Evolutionary conservation across 2,797 vertebrate species (phyloP).

Genomic region (Peromyscus attwateri): DNA sequence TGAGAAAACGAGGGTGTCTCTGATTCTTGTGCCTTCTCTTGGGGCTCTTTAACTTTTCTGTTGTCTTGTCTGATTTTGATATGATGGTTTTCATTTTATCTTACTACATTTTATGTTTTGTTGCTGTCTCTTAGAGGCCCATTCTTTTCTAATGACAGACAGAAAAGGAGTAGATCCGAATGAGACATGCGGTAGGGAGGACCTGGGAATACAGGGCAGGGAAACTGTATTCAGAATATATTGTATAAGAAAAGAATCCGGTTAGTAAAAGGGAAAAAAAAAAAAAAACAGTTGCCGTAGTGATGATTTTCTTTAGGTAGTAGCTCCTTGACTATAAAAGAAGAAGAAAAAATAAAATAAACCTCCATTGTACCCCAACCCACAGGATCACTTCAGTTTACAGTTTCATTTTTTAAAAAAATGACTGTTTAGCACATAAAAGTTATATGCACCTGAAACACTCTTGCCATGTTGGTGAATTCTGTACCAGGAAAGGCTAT

Average conservation of each 20-base stretch:
- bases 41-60: neutral
- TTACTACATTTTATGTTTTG: neutral
- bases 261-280: neutral
- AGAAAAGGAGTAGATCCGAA: neutral
- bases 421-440: neutral
- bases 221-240: neutral
- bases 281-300: neutral
- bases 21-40: neutral
- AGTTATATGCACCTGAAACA: slow-evolving; percentile 35
- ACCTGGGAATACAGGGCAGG: neutral
- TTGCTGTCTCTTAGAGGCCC: neutral
- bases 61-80: neutral
- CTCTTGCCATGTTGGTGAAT: neutral
- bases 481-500: neutral
- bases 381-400: slow-evolving; percentile 10
- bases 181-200: neutral
- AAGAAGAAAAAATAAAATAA: neutral
- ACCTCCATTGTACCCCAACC: neutral
- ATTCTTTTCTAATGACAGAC: neutral
- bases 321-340: neutral
- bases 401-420: neutral
- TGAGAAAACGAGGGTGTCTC: neutral
- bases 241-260: neutral
- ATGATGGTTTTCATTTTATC: neutral
- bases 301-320: neutral